Evolutionary conservation across 2,888 invertebrate genomes (phyloP).

Genomic region (Drosophila affinis): DNA sequence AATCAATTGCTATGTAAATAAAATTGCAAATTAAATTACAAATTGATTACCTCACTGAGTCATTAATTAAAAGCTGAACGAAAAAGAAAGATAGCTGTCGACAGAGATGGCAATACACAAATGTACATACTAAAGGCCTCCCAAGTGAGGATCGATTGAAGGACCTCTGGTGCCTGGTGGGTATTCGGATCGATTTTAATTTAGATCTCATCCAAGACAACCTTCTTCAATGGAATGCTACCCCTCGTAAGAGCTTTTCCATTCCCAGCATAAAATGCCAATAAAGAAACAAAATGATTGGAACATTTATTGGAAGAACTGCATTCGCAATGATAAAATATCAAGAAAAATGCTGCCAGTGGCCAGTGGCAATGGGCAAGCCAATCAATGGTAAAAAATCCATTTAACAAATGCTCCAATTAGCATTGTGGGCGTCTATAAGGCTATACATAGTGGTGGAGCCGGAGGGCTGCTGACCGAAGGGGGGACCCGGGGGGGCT

Average conservation of each 20-base stretch:
- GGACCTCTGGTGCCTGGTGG: too few species aligned
- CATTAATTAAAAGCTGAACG: conserved; percentile 75
- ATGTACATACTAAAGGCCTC: too few species aligned
- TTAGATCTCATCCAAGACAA: too few species aligned
- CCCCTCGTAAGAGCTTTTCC: too few species aligned
- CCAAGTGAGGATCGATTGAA: too few species aligned
- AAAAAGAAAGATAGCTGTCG: conserved; percentile 25
- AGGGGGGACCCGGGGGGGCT: not conserved
- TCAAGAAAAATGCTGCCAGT: not conserved
- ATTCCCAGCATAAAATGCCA: not conserved
- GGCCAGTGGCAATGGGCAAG: conserved; percentile 19
- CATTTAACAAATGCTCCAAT: conserved; percentile 60
- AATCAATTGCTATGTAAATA: conserved; percentile 81
- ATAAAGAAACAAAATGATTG: not conserved
- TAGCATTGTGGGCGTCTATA: conserved; percentile 45
- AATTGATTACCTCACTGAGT: conserved; percentile 81
- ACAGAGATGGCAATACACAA: not conserved
- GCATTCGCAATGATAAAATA: conserved; percentile 15
- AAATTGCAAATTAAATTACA: conserved; percentile 80
- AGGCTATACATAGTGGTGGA: not conserved
- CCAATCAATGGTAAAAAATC: conserved; percentile 43
- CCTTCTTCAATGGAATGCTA: too few species aligned
- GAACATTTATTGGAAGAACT: not conserved
- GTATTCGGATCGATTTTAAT: too few species aligned
- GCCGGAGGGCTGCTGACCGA: not conserved